Evolutionary conservation across 2,888 invertebrate genomes (phyloP).

Genomic region (Spisula subtruncata): DNA sequence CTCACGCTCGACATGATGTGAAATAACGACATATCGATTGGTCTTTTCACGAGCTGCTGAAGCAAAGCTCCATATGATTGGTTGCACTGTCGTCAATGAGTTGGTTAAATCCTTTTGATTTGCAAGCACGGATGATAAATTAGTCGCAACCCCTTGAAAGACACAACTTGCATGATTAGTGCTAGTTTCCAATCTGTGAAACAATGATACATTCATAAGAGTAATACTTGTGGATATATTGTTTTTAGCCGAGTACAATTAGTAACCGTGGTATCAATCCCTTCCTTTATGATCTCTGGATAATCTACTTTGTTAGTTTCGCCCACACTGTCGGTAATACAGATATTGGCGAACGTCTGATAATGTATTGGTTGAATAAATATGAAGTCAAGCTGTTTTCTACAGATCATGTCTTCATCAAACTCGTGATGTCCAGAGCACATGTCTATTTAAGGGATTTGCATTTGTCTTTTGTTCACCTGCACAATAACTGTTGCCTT

Average conservation of each 20-base stretch:
- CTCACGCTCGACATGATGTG: no score
- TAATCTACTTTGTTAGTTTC: neutral
- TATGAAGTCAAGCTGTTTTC: neutral
- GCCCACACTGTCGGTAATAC: neutral
- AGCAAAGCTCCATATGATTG: no score
- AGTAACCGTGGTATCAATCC: neutral
- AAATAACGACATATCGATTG: no score
- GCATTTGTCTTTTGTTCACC: neutral
- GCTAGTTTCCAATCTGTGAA: no score
- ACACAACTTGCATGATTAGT: no score
- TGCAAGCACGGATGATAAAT: no score
- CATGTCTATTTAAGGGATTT: neutral
- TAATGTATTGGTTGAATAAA: neutral
- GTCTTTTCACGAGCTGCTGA: no score
- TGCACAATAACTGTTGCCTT: constrained; percentile 10
- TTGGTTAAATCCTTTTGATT: no score
- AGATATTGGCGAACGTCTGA: neutral
- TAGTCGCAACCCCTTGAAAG: no score
- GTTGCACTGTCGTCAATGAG: no score
- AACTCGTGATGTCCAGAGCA: neutral
- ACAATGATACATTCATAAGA: no score
- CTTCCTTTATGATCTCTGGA: neutral
- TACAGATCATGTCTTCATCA: neutral
- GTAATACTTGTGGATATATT: no score
- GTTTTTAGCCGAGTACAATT: neutral